Percentiles rank a stretch among this genome's conserved stretches.
Evolutionary conservation across 2,113 vertebrate genomes (phyloP).

Genomic region (Lophius piscatorius): DNA sequence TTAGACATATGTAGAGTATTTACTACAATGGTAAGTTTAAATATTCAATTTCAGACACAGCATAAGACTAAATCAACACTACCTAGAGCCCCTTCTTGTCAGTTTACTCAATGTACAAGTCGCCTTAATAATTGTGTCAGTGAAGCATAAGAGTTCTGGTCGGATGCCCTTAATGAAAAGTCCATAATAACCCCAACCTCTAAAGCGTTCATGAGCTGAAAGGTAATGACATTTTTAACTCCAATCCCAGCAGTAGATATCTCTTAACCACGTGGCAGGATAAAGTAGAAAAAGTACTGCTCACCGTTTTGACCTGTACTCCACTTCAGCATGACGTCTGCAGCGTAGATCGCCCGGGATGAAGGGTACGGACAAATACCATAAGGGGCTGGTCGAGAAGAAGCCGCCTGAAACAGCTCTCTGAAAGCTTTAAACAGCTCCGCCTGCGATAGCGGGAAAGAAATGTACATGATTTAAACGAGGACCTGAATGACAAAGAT

Average conservation of each 20-base stretch:
- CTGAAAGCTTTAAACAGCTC: conserved; percentile 85
- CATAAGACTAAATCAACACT: too few relatives aligned
- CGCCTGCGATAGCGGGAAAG: conserved; percentile 66
- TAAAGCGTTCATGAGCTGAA: too few relatives aligned
- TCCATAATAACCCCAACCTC: too few relatives aligned
- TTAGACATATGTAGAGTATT: too few relatives aligned
- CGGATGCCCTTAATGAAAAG: too few relatives aligned
- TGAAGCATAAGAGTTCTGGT: too few relatives aligned
- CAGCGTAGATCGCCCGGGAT: conserved; percentile 90
- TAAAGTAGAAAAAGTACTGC: not conserved
- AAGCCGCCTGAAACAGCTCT: conserved; percentile 87
- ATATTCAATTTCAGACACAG: too few relatives aligned
- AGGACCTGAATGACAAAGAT: not conserved
- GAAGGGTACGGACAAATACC: conserved; percentile 88
- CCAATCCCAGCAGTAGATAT: not conserved
- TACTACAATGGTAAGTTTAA: too few relatives aligned
- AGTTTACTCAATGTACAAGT: too few relatives aligned
- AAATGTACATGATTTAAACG: not conserved
- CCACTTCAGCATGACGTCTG: conserved; percentile 98
- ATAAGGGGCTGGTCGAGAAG: conserved; percentile 85
- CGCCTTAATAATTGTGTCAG: too few relatives aligned
- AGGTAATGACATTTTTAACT: too few relatives aligned
- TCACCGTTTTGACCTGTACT: conserved; percentile 81
- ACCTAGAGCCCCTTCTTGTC: too few relatives aligned
- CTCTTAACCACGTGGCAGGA: not conserved